phyloP scores from a whole-genome alignment of 2,797 vertebrate genomes.

The Propithecus deckenii region DNA sequence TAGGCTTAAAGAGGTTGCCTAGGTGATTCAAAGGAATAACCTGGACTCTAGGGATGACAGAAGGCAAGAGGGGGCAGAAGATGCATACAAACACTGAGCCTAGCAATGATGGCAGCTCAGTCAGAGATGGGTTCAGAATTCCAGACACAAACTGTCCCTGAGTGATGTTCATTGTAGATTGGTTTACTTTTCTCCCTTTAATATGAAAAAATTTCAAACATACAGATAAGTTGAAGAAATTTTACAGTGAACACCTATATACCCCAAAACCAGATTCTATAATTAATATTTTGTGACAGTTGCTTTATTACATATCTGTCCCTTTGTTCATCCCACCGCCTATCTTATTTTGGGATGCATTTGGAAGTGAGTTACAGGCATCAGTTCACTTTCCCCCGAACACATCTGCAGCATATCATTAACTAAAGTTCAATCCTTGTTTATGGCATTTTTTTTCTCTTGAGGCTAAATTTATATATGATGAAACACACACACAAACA shows the following conservation, averaged over 20 bases:
- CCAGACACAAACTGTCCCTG: background rate
- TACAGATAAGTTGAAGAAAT: background rate
- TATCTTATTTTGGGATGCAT: background rate
- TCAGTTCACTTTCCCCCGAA: background rate
- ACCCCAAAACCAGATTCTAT: background rate
- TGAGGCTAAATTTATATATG: slow-evolving; percentile 28
- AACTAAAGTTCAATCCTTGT: background rate
- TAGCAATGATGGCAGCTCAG: background rate
- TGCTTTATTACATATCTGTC: background rate
- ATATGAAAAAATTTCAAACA: background rate
- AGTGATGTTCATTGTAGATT: background rate
- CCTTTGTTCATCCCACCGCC: background rate
- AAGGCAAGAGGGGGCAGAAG: background rate
- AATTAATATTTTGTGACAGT: background rate
- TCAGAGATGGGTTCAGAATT: background rate
- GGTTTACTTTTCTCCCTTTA: background rate
- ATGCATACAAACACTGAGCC: background rate
- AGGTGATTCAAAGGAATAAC: background rate
- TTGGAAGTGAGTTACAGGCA: background rate
- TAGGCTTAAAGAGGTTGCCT: background rate
- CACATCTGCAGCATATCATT: background rate
- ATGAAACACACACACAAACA: background rate
- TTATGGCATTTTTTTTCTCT: background rate
- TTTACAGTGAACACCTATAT: background rate
- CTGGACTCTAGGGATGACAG: background rate